Base-by-base conservation (phyloP, 1,140 invertebrate genomes). In the Chlorops oryzae region DNA sequence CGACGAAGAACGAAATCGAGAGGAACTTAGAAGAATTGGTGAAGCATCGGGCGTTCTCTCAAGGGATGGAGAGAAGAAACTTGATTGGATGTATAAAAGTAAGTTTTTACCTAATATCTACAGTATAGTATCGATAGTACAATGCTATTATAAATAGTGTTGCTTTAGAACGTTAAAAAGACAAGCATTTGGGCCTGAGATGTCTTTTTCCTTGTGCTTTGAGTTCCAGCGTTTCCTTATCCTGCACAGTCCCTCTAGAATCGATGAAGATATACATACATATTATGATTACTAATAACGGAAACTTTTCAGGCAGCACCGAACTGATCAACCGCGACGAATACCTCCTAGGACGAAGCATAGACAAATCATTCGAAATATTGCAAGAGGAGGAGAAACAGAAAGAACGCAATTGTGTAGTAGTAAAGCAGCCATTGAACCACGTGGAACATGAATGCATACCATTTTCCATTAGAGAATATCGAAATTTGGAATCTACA, bases 81-180 rank as follows among this genome's bases (percentile, higher is more conserved):
- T 95, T 37, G 87, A 92, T 63, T 96, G 92, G 91, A 94, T 95
- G 90, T 94, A 94, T 66, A 89, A 91, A 79, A 80, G 67, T 82
- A 62, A 51, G 9, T 45, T 3, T 4, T 17, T 27, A 13, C 3
- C 5, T 37, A 44, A 27, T 57, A 45, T n/a, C n/a, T n/a, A n/a
- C n/a, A n/a, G n/a, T n/a, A 71, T 64, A 39, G 22, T 34, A 9
- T 34, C n/a, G n/a, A 34, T 34, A 34, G n/a, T n/a, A n/a, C n/a
- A n/a, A n/a, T n/a, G n/a, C n/a, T n/a, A n/a, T n/a, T n/a, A n/a
- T n/a, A n/a, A n/a, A n/a, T n/a, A n/a, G n/a, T n/a, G n/a, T n/a
- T n/a, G n/a, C n/a, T n/a, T n/a, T n/a, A n/a, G n/a, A n/a, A n/a
- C n/a, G n/a, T n/a, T n/a, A n/a, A n/a, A n/a, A n/a, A n/a, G n/a